A percentile compares a stretch with the other conserved stretches of the same genome.
These are phyloP conservation scores for Natator depressus DNA, from an alignment of 2,113 vertebrate species.

Conservation along the genomic window DNA sequence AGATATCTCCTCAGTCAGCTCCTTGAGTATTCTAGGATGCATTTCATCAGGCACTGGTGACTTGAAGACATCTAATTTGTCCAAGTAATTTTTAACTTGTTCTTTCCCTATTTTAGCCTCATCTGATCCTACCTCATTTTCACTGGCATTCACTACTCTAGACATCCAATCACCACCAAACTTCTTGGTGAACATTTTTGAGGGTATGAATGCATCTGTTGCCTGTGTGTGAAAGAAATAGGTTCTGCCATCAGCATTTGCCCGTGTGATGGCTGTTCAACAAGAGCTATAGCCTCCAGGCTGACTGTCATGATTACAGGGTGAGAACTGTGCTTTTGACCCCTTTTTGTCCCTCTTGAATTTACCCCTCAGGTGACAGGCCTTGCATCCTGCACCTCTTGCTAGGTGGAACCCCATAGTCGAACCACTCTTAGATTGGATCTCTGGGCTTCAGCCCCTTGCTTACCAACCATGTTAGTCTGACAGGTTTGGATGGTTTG, in stretches of 20 bases:
- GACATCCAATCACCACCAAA: too few relatives aligned
- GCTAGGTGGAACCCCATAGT: background rate
- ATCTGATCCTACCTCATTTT: too few relatives aligned
- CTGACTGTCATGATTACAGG: background rate
- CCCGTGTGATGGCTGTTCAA: background rate
- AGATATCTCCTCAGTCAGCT: too few relatives aligned
- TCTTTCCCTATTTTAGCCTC: too few relatives aligned
- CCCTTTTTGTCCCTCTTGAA: background rate
- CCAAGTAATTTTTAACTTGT: too few relatives aligned
- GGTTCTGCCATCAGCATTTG: background rate
- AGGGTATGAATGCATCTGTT: background rate
- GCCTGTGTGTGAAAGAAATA: background rate
- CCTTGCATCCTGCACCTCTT: background rate
- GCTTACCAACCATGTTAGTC: background rate
- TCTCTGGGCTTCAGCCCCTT: background rate
- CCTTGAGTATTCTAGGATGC: too few relatives aligned
- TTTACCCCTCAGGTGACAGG: background rate
- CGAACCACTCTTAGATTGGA: background rate
- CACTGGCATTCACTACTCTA: too few relatives aligned
- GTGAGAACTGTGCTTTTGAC: background rate
- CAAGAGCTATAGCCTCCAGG: background rate
- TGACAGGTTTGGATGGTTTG: background rate
- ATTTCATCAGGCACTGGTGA: too few relatives aligned
- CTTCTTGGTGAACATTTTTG: too few relatives aligned
- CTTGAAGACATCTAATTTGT: too few relatives aligned